These are phyloP conservation scores for Dallia pectoralis DNA, from an alignment of 2,797 vertebrate genomes.

Conservation along the genomic window DNA sequence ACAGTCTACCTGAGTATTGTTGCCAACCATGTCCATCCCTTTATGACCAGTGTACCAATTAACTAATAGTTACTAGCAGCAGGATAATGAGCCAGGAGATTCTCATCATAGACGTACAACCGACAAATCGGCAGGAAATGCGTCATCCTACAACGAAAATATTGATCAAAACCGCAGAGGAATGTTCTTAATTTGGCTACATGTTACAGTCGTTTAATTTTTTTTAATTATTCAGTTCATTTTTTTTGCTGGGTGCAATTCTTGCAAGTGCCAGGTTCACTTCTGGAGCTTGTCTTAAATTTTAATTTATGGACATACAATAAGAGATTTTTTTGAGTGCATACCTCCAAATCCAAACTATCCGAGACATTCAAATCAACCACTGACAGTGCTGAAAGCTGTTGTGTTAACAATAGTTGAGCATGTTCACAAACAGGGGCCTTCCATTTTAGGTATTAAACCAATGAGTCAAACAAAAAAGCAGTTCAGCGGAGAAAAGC, in stretches of 20 bases:
- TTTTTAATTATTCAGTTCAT: conserved; percentile 23
- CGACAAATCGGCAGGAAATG: too few species aligned
- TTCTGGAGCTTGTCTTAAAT: background rate
- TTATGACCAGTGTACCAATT: too few species aligned
- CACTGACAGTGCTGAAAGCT: background rate
- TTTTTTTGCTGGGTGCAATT: conserved; percentile 4
- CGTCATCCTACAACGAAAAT: too few species aligned
- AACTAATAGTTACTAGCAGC: too few species aligned
- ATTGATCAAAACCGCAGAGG: too few species aligned
- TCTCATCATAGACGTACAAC: too few species aligned
- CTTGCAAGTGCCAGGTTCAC: conserved; percentile 30
- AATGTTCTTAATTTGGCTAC: conserved; percentile 27
- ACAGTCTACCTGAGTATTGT: too few species aligned
- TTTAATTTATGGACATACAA: background rate
- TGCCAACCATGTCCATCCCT: too few species aligned
- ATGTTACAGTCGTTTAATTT: background rate
- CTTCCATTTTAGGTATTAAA: background rate
- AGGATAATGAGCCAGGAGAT: too few species aligned
- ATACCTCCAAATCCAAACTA: conserved; percentile 1
- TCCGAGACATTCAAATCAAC: background rate
- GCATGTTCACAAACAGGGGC: background rate
- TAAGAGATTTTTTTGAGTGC: background rate
- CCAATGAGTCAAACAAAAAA: background rate
- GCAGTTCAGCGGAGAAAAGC: background rate
- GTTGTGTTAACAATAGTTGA: background rate